Evolutionary conservation across 2,888 invertebrate genomes (phyloP), one percentile per base, ranked within the genome.

Genomic region (Cosmia trapezina): DNA sequence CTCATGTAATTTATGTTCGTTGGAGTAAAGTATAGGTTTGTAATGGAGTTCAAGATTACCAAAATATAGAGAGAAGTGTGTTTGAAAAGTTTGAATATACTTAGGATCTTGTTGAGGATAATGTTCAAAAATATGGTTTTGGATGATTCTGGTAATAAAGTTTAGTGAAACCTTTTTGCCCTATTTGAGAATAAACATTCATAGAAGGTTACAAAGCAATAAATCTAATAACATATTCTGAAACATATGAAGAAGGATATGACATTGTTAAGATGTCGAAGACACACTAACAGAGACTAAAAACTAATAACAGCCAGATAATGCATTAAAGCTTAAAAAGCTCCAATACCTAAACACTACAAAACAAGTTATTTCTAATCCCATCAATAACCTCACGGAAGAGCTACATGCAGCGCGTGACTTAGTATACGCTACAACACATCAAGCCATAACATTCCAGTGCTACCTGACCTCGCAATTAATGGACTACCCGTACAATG

Each of bases 1-100:
- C 56, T 47, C 80, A 17, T 56, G 63, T 80, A 70, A 80, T 80
- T 83, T 74, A 80, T 80, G 69, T 80, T 33, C 59, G 43, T 56
- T 59, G 6, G 28, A 43, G 57, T 69, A 78, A 83, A 66, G 33
- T 66, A 62, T 37, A 41, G 45, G 51, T 28, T 49, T 60, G 28
- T 59, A 63, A 63, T 64, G 33, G 22, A 28, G 3, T 56, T 4
- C 9, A 7, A 43, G 57, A 63, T 53, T 28, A 54, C 59, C 53
- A 33, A 43, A 63, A 59, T 47, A 53, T 54, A 53, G n/a, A 49
- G 37, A n/a, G 4, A 33, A 41, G 14, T 51, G 49, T 51, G n/a
- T 28, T n/a, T 28, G 11, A n/a, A 70, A n/a, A n/a, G n/a, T n/a
- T n/a, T n/a, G n/a, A n/a, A n/a, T n/a, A 69, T 6, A 4, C 4